Base-by-base conservation (phyloP, 2,888 invertebrate species). In the Drosophila aldrichi region DNA sequence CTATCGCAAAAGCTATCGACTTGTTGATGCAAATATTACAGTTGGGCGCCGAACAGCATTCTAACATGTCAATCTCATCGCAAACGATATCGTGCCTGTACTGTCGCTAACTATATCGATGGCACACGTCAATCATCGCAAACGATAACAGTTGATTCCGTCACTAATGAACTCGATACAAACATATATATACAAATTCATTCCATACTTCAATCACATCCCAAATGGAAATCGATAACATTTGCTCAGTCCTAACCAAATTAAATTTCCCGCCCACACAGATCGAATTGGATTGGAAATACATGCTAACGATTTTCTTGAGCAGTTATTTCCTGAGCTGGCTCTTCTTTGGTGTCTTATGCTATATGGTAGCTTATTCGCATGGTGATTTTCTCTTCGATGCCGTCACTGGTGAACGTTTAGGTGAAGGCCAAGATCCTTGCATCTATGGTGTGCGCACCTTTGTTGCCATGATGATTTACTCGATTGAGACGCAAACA, bases 401-500 rank as follows among this genome's bases (percentile, higher is more conserved):
- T n/a, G 93, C 92, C 16, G 92, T 93, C 58, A 92, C 94, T 40
- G 91, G 91, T 1, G 88, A 87, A 49, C 87, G 91, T 9, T 74
- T 92, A 70, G 91, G 92, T 46, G 94, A 94, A 71, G 94, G 94
- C 68, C 87, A 73, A 29, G 91, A 84, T 38, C 93, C 93, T 0
- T 95, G 95, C 74, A 94, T 95, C 38, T 93, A 93, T 6, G 95
- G 95, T 0, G 95, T 95, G 0, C 93, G 94, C 0, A 94, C 94
- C 18, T 95, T 95, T 67, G 94, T 95, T 34, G 95, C 95, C 0
- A 94, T 95, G 70, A 95, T 97, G 70, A 94, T 97, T 91, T 97
- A 97, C 94, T 96, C 97, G 46, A 95, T 98, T 69, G 98, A 98
- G 92, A 97, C 97, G 0, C 97, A 97, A 93, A 95, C 95, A 88